A percentile compares a stretch with the other conserved stretches of the same genome.
Evolutionary conservation across 2,797 vertebrate species (phyloP).

Genomic region (Spinus olivaceus): DNA sequence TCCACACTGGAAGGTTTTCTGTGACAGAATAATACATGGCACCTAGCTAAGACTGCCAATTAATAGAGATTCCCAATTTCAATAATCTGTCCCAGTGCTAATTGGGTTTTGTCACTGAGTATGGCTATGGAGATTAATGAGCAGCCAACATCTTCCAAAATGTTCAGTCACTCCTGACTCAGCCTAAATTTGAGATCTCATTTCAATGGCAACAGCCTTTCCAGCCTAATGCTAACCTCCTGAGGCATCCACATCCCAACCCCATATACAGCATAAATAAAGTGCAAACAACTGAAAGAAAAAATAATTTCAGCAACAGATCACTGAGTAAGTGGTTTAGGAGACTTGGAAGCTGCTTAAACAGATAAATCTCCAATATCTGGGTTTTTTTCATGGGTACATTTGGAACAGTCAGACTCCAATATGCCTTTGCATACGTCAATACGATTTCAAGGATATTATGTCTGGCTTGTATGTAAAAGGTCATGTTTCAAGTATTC

Average conservation of each 20-base stretch:
- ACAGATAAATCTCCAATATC: not conserved
- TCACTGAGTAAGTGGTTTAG: not conserved
- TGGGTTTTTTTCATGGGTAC: not conserved
- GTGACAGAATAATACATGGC: not conserved
- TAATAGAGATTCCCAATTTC: not conserved
- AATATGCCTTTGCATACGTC: not conserved
- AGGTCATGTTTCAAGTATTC: not conserved
- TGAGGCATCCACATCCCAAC: not conserved
- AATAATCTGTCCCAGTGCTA: not conserved
- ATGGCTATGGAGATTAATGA: not conserved
- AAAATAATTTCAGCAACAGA: not conserved
- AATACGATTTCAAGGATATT: not conserved
- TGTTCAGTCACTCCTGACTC: not conserved
- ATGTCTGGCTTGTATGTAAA: not conserved
- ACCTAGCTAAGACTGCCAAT: not conserved
- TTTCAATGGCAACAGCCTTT: not conserved
- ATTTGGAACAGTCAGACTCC: not conserved
- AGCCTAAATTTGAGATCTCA: not conserved
- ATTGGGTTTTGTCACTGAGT: not conserved
- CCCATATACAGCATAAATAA: not conserved
- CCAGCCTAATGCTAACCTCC: not conserved
- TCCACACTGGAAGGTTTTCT: not conserved
- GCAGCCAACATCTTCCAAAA: not conserved
- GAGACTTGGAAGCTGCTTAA: not conserved
- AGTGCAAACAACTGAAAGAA: not conserved